Conservation (phyloP, 2,113 vertebrate genomes). For the Electrona antarctica region DNA sequence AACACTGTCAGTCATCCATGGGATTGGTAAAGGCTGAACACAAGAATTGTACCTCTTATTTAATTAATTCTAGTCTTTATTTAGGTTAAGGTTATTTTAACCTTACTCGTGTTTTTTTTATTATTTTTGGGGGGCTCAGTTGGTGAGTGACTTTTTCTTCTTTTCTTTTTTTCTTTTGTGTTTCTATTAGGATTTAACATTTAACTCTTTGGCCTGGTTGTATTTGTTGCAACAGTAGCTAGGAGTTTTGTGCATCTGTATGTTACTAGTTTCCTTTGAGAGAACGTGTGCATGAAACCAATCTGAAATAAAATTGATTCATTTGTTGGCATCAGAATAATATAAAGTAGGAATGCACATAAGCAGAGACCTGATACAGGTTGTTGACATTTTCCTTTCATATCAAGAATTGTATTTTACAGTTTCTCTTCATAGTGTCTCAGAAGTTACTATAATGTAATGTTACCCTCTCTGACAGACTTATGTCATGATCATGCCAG, state of each 20-base stretch:
- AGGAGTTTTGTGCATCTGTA: slow-evolving; percentile 57
- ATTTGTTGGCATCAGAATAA: slow-evolving; percentile 20
- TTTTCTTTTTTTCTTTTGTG: too few species aligned
- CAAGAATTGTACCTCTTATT: slow-evolving; percentile 73
- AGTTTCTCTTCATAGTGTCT: slow-evolving; percentile 26
- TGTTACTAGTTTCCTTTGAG: slow-evolving; percentile 58
- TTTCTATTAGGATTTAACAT: slow-evolving; percentile 63
- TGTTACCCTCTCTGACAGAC: neutral
- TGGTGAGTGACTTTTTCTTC: slow-evolving; percentile 29
- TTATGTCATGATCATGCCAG: neutral
- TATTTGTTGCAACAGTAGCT: slow-evolving; percentile 53
- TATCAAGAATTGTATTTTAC: slow-evolving; percentile 11
- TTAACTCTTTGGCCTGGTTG: slow-evolving; percentile 55
- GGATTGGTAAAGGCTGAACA: slow-evolving; percentile 60
- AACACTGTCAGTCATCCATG: slow-evolving; percentile 69
- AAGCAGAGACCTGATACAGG: slow-evolving; percentile 23
- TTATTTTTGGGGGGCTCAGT: slow-evolving; percentile 50
- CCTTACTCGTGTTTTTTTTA: slow-evolving; percentile 59
- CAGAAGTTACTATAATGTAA: slow-evolving; percentile 30
- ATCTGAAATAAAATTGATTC: slow-evolving; percentile 48
- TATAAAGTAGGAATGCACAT: slow-evolving; percentile 12
- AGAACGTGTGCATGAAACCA: slow-evolving; percentile 52
- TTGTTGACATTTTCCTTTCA: slow-evolving; percentile 42
- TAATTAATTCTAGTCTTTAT: slow-evolving; percentile 70
- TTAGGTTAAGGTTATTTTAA: slow-evolving; percentile 54